phyloP scores from a whole-genome alignment of 2,888 invertebrate genomes.

The Suillia variegata region DNA sequence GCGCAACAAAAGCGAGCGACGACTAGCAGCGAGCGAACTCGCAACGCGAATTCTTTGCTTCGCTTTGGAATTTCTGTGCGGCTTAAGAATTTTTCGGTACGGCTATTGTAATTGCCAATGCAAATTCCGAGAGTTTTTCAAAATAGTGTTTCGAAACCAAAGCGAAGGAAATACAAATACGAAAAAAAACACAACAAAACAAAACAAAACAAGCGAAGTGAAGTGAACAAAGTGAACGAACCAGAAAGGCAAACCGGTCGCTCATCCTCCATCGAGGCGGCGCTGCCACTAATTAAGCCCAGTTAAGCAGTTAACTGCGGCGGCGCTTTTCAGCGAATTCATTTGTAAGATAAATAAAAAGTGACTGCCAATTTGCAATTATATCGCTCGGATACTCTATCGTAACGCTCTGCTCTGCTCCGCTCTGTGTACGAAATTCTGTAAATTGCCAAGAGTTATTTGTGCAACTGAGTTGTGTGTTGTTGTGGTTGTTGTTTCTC shows the following conservation, averaged over 20 bases:
- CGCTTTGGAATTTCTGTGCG: constrained; percentile 34
- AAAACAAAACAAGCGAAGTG: background rate
- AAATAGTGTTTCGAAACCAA: background rate
- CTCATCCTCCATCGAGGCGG: too few relatives aligned
- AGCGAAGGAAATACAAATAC: constrained; percentile 1
- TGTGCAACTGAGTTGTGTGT: too few relatives aligned
- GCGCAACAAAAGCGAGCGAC: background rate
- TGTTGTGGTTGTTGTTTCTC: background rate
- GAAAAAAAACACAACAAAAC: background rate
- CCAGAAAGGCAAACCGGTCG: too few relatives aligned
- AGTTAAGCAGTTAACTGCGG: constrained; percentile 8
- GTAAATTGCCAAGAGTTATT: too few relatives aligned
- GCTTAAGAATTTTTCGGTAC: constrained; percentile 29
- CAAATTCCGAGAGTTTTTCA: constrained; percentile 28
- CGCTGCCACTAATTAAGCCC: constrained; percentile 14
- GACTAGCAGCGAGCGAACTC: too few relatives aligned
- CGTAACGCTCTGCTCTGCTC: too few relatives aligned
- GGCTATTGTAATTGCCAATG: constrained; percentile 29
- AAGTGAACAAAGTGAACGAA: too few relatives aligned
- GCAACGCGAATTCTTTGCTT: constrained; percentile 31
- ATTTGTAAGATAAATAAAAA: too few relatives aligned
- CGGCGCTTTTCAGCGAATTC: background rate
- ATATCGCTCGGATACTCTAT: too few relatives aligned
- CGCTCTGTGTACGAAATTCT: too few relatives aligned
- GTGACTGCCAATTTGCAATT: too few relatives aligned